phyloP scores from a whole-genome alignment of 2,888 invertebrate genomes.

The Andrena bicolor region DNA sequence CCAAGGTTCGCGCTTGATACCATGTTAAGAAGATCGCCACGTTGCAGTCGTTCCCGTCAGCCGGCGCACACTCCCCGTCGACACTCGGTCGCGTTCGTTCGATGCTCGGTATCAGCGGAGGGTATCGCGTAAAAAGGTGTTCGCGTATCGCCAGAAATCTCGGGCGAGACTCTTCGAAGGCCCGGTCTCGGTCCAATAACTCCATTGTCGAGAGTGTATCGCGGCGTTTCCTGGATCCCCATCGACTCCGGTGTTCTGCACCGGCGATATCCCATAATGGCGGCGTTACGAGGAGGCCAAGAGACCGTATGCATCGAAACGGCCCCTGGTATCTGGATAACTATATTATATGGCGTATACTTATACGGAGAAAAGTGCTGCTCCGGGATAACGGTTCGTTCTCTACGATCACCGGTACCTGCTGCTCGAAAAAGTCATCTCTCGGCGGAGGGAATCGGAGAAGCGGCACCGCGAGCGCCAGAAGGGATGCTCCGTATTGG shows the following conservation, averaged over 20 bases:
- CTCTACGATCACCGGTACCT: conserved; percentile 76
- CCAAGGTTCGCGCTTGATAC: too few relatives aligned
- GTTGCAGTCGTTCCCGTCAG: not conserved
- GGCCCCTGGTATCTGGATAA: conserved; percentile 70
- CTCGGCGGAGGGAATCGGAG: conserved; percentile 25
- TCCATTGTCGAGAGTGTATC: conserved; percentile 63
- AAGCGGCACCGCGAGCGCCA: conserved; percentile 13
- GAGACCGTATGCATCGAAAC: conserved; percentile 63
- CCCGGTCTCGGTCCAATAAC: conserved; percentile 59
- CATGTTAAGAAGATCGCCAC: not conserved
- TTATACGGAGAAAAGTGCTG: conserved; percentile 75
- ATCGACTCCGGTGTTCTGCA: conserved; percentile 68
- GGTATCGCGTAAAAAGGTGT: conserved; percentile 29
- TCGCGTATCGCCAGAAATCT: conserved; percentile 50
- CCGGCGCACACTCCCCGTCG: not conserved
- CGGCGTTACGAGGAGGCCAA: conserved; percentile 55
- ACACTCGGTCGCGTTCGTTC: not conserved
- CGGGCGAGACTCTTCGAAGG: conserved; percentile 17
- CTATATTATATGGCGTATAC: conserved; percentile 77
- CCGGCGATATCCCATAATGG: conserved; percentile 66
- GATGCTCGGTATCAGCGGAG: conserved; percentile 15
- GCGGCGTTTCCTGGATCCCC: conserved; percentile 61
- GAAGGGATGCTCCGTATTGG: conserved; percentile 36
- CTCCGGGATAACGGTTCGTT: conserved; percentile 76
- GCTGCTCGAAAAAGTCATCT: conserved; percentile 73